Conservation (phyloP, 1,140 invertebrate genomes). For the Megalonaias nervosa region DNA sequence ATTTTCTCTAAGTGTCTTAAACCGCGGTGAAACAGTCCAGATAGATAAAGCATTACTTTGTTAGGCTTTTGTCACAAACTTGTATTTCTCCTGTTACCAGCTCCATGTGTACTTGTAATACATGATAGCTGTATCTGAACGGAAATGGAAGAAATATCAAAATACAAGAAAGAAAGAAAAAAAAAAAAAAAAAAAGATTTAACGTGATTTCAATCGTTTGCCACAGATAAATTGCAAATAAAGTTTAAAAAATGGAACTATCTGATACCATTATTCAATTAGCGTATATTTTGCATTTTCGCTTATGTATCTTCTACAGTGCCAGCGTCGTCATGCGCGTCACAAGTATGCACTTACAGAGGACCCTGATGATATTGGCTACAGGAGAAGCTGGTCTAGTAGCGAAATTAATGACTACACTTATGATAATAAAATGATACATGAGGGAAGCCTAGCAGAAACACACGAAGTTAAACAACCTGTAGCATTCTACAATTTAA, state of each 20-base stretch:
- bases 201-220: not conserved
- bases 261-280: not conserved
- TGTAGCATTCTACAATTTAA: conserved; percentile 18
- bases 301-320: conserved; percentile 18
- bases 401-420: conserved; percentile 18
- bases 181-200: not conserved
- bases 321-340: conserved; percentile 35
- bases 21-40: not conserved
- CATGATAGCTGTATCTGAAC: not conserved
- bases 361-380: conserved; percentile 40
- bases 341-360: conserved; percentile 39
- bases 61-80: too few relatives aligned
- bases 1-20: not conserved
- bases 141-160: not conserved
- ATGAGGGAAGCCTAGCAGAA: conserved; percentile 1
- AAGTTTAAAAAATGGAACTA: not conserved
- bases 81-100: too few relatives aligned
- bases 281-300: not conserved
- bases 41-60: too few relatives aligned
- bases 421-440: conserved; percentile 30
- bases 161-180: not conserved
- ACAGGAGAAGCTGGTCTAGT: conserved; percentile 31
- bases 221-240: not conserved
- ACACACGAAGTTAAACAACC: conserved; percentile 8
- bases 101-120: too few relatives aligned